Evolutionary conservation across 2,888 invertebrate genomes (phyloP), one percentile per base, ranked within the genome.

Genomic region (Nomada lathburiana): DNA sequence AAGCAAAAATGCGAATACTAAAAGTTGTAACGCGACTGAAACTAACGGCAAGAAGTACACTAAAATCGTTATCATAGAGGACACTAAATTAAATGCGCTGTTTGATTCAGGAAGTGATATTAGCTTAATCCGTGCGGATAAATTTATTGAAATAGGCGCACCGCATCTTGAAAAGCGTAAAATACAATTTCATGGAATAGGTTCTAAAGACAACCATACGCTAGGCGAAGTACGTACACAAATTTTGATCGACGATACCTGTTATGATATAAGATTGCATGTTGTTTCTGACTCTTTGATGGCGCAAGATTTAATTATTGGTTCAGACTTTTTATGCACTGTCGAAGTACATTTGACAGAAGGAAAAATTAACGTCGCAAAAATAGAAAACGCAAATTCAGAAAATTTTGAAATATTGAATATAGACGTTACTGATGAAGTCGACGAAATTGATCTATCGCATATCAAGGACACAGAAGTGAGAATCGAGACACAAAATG

Each of bases 91-190:
- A 0, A 44, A 20, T 36, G 74, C 74, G 42, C 23, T 76, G 10
- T 18, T 74, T 10, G 65, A 74, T 67, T 50, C 67, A n/a, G 67
- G 60, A 11, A 74, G 60, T n/a, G 67, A 74, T 50, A 11, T 74
- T 23, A 60, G 23, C 53, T 44, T 71, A 42, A 65, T 71, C 29
- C 29, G 29, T 29, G 29, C 29, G 29, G 29, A 29, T 26, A 29
- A 29, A 29, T 29, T 29, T 29, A 29, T 29, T 29, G 29, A 29
- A 29, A 29, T 29, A 29, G 29, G 29, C 3, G 29, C 29, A 5
- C 29, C 26, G 63, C 63, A 29, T 62, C 72, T 50, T 11, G 23
- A 60, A 4, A 18, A 50, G 5, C 42, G 57, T 36, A 44, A 29
- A 44, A 26, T 65, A 2, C 23, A 62, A 36, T 72, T 72, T 44